These are phyloP conservation scores for Aphrophora alni DNA, from an alignment of 2,888 invertebrate genomes.

Conservation along the genomic window DNA sequence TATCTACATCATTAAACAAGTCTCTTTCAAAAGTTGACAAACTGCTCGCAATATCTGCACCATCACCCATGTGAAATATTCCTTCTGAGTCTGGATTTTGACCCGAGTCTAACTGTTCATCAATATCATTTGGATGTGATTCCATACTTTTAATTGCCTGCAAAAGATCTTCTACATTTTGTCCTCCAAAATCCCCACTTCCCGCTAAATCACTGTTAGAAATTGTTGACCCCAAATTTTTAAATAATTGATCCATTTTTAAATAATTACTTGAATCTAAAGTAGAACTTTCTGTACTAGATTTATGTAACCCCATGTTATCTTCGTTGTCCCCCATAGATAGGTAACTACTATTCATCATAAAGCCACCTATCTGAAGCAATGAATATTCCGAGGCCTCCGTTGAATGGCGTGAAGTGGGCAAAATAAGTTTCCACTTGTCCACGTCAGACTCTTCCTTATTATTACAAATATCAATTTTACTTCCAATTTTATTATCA, in stretches of 20 bases:
- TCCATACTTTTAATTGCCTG: conserved; percentile 81
- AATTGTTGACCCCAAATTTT: conserved; percentile 60
- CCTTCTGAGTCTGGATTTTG: conserved; percentile 52
- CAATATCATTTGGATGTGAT: conserved; percentile 54
- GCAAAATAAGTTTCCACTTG: neutral
- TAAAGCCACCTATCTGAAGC: conserved; percentile 46
- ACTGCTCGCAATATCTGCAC: conserved; percentile 54
- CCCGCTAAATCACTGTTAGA: conserved; percentile 55
- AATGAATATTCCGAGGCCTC: conserved; percentile 38
- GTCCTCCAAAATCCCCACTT: conserved; percentile 63
- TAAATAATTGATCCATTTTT: conserved; percentile 71
- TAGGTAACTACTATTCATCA: conserved; percentile 45
- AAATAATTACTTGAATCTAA: conserved; percentile 51
- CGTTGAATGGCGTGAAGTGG: neutral
- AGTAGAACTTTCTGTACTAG: conserved; percentile 53
- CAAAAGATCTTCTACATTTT: conserved; percentile 70
- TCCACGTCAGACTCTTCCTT: neutral
- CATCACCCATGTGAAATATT: conserved; percentile 55
- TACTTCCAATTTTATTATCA: neutral
- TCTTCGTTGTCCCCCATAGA: conserved; percentile 57
- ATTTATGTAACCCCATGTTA: conserved; percentile 58
- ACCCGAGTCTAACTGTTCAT: conserved; percentile 51
- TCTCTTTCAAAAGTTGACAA: conserved; percentile 52
- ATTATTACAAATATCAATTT: neutral
- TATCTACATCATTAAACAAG: conserved; percentile 61